Evolutionary conservation across 2,888 invertebrate genomes (phyloP).

Genomic region (Chrysomela aeneicollis): DNA sequence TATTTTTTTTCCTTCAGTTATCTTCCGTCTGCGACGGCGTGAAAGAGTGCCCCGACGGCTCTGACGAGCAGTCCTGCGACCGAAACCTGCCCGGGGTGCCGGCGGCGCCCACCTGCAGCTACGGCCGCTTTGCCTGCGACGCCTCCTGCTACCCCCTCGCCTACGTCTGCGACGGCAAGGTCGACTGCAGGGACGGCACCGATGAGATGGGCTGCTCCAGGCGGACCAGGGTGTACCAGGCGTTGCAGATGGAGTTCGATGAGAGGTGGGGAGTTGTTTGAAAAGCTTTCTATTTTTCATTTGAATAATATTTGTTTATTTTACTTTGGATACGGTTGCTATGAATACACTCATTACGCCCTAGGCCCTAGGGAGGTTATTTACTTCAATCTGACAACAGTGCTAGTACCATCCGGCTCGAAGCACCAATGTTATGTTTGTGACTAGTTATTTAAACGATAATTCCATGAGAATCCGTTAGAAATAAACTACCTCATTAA

Average conservation of each 20-base stretch:
- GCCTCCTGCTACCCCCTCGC: conserved; percentile 68
- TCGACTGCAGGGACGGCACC: conserved; percentile 77
- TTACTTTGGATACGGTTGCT: no score
- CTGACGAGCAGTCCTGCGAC: conserved; percentile 62
- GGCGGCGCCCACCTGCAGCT: conserved; percentile 63
- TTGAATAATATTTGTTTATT: no score
- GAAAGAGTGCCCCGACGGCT: conserved; percentile 67
- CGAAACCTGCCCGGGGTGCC: conserved; percentile 55
- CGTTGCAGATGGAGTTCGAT: conserved; percentile 72
- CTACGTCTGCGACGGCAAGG: conserved; percentile 71
- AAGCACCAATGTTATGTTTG: no score
- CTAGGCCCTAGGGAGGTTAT: no score
- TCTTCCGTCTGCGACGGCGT: conserved; percentile 63
- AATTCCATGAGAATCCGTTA: no score
- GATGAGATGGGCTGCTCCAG: conserved; percentile 75
- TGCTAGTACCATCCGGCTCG: no score
- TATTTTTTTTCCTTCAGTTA: conserved; percentile 45
- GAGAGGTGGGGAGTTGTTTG: conserved; percentile 49
- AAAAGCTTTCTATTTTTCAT: no score
- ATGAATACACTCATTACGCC: no score
- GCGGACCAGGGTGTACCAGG: conserved; percentile 59
- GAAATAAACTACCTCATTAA: no score
- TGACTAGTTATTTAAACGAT: no score
- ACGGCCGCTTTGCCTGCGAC: conserved; percentile 68
- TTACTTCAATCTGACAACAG: no score